These are phyloP conservation scores for Spisula subtruncata DNA, from an alignment of 2,888 invertebrate species.

Conservation along the genomic window DNA sequence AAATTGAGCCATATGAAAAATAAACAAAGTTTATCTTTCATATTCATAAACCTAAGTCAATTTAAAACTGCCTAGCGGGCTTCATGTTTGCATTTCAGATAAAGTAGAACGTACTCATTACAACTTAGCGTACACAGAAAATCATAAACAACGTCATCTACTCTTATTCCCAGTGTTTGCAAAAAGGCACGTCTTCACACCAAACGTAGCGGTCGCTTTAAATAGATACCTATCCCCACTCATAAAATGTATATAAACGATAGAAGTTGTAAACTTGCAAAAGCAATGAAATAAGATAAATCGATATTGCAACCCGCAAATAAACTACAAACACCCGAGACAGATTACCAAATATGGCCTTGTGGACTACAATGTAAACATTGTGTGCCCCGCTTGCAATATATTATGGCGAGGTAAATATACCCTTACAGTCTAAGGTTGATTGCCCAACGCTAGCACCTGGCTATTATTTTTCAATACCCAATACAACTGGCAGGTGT, in stretches of 20 bases:
- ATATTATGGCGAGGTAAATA: slow-evolving; percentile 26
- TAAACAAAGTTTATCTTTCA: slow-evolving; percentile 48
- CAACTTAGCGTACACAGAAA: not conserved
- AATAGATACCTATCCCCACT: not conserved
- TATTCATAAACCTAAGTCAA: slow-evolving; percentile 26
- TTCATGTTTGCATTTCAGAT: slow-evolving; percentile 31
- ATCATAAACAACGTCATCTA: not conserved
- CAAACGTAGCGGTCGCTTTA: not conserved
- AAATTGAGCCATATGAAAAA: slow-evolving; percentile 45
- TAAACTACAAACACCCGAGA: not conserved
- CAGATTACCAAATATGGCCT: slow-evolving; percentile 27
- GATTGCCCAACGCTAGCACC: slow-evolving; percentile 29
- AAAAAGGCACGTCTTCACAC: not conserved
- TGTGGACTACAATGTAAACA: slow-evolving; percentile 22
- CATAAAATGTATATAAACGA: not conserved
- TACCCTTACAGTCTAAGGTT: slow-evolving; percentile 23
- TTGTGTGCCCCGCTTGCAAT: not conserved
- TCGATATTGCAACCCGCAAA: not conserved
- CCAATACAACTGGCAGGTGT: slow-evolving; percentile 28
- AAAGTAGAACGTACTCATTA: slow-evolving; percentile 1
- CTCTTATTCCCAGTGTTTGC: not conserved
- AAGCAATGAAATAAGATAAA: slow-evolving; percentile 10
- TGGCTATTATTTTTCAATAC: slow-evolving; percentile 30
- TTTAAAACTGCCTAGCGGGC: slow-evolving; percentile 16
- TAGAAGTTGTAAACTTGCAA: not conserved